phyloP scores from a whole-genome alignment of 1,140 invertebrate species.

The Nasonia longicornis region DNA sequence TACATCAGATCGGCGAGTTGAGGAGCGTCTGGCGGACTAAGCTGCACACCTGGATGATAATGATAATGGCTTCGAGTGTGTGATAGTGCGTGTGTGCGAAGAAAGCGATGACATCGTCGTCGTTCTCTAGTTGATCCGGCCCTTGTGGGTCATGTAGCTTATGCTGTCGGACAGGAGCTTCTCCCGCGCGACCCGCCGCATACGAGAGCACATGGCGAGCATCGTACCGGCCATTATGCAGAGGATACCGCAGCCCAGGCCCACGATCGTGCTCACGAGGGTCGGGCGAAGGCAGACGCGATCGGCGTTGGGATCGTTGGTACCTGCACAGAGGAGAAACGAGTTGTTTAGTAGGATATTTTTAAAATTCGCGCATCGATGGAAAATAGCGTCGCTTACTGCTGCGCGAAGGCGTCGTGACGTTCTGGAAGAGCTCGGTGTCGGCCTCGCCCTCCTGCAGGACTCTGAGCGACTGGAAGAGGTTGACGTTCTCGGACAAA shows the following conservation, averaged over 20 bases:
- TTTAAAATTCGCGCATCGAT: neutral
- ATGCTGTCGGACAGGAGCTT: conserved; percentile 71
- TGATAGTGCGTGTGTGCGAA: neutral
- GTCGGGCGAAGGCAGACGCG: conserved; percentile 83
- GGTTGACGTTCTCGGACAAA: conserved; percentile 88
- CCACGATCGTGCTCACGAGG: conserved; percentile 80
- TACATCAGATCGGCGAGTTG: neutral
- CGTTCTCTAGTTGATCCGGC: conserved; percentile 74
- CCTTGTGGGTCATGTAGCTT: conserved; percentile 80
- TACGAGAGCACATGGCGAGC: conserved; percentile 78
- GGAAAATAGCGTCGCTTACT: conserved; percentile 51
- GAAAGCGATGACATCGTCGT: neutral
- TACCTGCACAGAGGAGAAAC: conserved; percentile 56
- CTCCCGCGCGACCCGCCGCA: conserved; percentile 72
- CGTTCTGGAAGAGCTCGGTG: conserved; percentile 70
- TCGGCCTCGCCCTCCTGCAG: conserved; percentile 87
- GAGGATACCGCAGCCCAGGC: conserved; percentile 75
- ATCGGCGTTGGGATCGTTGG: conserved; percentile 62
- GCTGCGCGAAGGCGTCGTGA: conserved; percentile 56
- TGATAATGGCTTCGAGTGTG: conserved; percentile 18
- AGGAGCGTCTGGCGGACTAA: neutral
- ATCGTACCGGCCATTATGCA: conserved; percentile 78
- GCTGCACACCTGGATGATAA: neutral
- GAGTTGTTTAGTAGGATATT: conserved; percentile 42
- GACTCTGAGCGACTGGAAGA: conserved; percentile 89